phyloP scores from a whole-genome alignment of 2,888 invertebrate species.

The Blastobasis adustella region DNA sequence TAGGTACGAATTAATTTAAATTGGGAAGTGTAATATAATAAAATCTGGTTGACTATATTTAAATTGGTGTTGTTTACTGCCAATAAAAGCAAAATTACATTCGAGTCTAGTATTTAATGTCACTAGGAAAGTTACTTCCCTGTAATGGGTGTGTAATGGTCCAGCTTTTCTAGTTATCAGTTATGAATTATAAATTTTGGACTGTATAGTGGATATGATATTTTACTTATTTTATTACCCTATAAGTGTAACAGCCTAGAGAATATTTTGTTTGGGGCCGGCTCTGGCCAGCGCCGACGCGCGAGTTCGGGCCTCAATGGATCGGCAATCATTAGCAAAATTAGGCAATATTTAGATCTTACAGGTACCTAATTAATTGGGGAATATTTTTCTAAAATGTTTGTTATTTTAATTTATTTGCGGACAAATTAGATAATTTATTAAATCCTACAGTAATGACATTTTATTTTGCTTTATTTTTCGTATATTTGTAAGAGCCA shows the following conservation, averaged over 20 bases:
- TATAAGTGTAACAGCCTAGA: constrained; percentile 15
- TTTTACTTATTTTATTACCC: constrained; percentile 6
- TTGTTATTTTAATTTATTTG: constrained; percentile 5
- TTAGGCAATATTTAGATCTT: constrained; percentile 15
- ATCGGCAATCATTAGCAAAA: constrained; percentile 9
- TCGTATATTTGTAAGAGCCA: not conserved
- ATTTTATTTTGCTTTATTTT: constrained; percentile 3
- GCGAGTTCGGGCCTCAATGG: constrained; percentile 4
- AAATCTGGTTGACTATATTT: not conserved
- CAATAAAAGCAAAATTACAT: not conserved
- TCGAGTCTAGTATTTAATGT: not conserved
- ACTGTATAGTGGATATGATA: constrained; percentile 15
- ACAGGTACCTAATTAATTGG: constrained; percentile 12
- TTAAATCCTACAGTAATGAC: constrained; percentile 1
- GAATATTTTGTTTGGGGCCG: constrained; percentile 3
- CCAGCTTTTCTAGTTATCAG: not conserved
- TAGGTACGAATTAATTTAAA: not conserved
- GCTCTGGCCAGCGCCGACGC: too few relatives aligned
- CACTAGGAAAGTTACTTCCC: not conserved
- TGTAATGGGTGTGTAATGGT: not conserved
- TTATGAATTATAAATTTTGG: constrained; percentile 4
- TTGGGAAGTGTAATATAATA: constrained; percentile 10
- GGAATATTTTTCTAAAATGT: too few relatives aligned
- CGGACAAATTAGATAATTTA: constrained; percentile 6
- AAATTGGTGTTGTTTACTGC: not conserved